Percentiles rank a stretch among this genome's conserved stretches.
These are phyloP conservation scores for Lathronympha strigana DNA, from an alignment of 2,888 invertebrate genomes.

Conservation along the genomic window DNA sequence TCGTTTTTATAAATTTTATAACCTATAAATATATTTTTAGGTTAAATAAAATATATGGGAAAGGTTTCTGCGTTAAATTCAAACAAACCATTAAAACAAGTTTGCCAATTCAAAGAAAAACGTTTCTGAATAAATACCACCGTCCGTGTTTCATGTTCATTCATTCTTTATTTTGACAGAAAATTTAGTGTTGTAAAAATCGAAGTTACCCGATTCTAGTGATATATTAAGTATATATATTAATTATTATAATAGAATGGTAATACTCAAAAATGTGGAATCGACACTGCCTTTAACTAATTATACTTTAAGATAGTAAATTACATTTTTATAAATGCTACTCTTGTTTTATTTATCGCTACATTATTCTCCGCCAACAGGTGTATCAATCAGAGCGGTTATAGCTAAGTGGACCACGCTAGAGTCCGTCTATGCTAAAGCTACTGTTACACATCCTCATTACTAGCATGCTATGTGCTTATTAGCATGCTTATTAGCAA, in stretches of 20 bases:
- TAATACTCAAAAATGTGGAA: slow-evolving; percentile 76
- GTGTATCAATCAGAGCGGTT: too few relatives aligned
- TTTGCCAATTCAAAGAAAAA: not conserved
- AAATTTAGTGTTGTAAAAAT: slow-evolving; percentile 28
- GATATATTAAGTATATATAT: slow-evolving; percentile 54
- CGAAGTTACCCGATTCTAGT: slow-evolving; percentile 61
- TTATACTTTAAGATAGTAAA: slow-evolving; percentile 68
- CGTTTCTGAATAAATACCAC: not conserved
- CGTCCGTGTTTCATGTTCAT: too few relatives aligned
- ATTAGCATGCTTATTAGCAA: too few relatives aligned
- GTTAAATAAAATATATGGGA: not conserved
- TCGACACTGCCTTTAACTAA: slow-evolving; percentile 80
- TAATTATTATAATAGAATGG: slow-evolving; percentile 51
- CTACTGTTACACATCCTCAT: too few relatives aligned
- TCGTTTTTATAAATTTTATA: not conserved
- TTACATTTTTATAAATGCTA: slow-evolving; percentile 54
- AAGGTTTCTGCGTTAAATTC: not conserved
- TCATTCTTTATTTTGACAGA: slow-evolving; percentile 14
- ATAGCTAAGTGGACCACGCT: too few relatives aligned
- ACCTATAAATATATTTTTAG: not conserved
- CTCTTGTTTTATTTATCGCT: not conserved
- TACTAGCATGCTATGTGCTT: too few relatives aligned
- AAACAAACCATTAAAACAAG: too few relatives aligned
- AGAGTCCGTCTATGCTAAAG: too few relatives aligned
- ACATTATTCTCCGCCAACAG: not conserved